Conservation (phyloP, 2,113 vertebrate species). For the Astur gentilis region DNA sequence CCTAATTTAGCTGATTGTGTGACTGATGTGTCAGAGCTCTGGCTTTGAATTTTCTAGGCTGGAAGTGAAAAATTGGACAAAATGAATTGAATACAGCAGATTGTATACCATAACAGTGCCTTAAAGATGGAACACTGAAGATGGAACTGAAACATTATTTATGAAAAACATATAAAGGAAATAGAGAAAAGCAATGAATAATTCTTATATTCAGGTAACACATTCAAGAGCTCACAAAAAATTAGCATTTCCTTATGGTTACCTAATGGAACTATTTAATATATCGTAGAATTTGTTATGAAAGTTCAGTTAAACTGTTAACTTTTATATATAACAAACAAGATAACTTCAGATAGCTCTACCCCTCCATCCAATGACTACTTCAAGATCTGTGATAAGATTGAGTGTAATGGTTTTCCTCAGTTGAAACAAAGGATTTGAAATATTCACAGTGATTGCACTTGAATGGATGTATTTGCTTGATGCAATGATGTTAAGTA, state of each 20-base stretch:
- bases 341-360: background rate
- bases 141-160: background rate
- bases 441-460: background rate
- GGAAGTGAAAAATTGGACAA: background rate
- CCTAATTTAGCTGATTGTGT: slow-evolving; percentile 52
- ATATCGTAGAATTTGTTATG: background rate
- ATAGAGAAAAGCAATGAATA: background rate
- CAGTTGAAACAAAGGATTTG: background rate
- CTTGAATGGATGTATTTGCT: background rate
- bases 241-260: background rate
- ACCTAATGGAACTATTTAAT: background rate
- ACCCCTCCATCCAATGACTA: background rate
- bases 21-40: slow-evolving; percentile 17
- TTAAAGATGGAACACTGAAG: background rate
- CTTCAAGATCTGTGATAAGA: background rate
- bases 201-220: background rate
- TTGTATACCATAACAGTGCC: background rate
- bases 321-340: background rate
- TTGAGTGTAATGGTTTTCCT: background rate
- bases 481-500: background rate
- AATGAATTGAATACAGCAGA: background rate
- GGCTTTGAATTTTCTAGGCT: background rate
- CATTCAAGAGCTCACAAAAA: background rate
- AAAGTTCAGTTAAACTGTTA: background rate
- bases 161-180: background rate